These are phyloP conservation scores for Coptodon rendalli DNA, from an alignment of 2,113 vertebrate genomes.

Conservation along the genomic window DNA sequence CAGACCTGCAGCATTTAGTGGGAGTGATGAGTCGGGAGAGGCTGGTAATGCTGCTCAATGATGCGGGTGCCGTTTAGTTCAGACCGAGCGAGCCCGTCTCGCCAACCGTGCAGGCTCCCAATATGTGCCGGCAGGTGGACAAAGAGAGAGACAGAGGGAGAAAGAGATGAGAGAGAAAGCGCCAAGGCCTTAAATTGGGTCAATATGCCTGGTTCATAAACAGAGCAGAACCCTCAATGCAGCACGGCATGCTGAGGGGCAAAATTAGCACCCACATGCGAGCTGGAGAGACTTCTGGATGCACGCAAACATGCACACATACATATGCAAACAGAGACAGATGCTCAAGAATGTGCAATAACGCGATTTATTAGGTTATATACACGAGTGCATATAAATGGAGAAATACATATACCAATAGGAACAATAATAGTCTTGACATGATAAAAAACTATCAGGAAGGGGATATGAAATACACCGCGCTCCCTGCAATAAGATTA, in stretches of 20 bases:
- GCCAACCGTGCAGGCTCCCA: slow-evolving; percentile 34
- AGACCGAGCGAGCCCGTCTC: slow-evolving; percentile 81
- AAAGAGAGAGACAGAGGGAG: slow-evolving; percentile 71
- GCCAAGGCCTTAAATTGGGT: slow-evolving; percentile 92
- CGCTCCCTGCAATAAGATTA: slow-evolving; percentile 88
- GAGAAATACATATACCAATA: slow-evolving; percentile 66
- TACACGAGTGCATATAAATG: slow-evolving; percentile 59
- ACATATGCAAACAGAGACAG: slow-evolving; percentile 54
- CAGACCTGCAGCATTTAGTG: slow-evolving; percentile 86
- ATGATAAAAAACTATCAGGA: slow-evolving; percentile 68
- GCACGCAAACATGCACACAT: slow-evolving; percentile 45
- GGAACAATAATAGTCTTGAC: slow-evolving; percentile 68
- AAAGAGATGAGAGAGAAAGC: slow-evolving; percentile 36
- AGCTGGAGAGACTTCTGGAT: slow-evolving; percentile 74
- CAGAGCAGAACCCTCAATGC: slow-evolving; percentile 80
- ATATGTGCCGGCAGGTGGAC: slow-evolving; percentile 35
- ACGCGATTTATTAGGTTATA: slow-evolving; percentile 61
- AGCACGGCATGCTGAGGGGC: slow-evolving; percentile 65
- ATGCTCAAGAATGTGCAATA: slow-evolving; percentile 50
- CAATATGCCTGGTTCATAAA: slow-evolving; percentile 97
- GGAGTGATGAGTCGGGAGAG: slow-evolving; percentile 66
- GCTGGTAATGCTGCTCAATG: slow-evolving; percentile 94
- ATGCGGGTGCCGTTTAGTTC: slow-evolving; percentile 96
- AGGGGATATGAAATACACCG: slow-evolving; percentile 70
- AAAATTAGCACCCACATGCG: slow-evolving; percentile 80